Percentiles rank a stretch among this genome's conserved stretches.
Evolutionary conservation across 2,888 invertebrate genomes (phyloP).

Genomic region (Sarcophaga subvicina): DNA sequence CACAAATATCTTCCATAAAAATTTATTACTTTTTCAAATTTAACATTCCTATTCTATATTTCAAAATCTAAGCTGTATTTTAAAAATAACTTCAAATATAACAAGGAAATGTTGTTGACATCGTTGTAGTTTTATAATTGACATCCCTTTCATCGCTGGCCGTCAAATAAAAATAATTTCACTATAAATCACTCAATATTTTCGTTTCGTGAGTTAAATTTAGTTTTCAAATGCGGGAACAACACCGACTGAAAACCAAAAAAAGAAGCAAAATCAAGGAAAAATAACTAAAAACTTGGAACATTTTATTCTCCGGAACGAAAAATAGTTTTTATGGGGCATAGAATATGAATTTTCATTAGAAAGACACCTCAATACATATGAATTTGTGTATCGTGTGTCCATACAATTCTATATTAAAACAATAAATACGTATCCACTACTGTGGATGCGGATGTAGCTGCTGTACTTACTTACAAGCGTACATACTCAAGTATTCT

Average conservation of each 20-base stretch:
- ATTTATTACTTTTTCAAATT: background rate
- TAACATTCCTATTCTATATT: background rate
- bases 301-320: background rate
- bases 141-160: background rate
- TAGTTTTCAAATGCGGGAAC: slow-evolving; percentile 4
- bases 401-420: too few species aligned
- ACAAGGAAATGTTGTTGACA: slow-evolving; percentile 20
- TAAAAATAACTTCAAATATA: slow-evolving; percentile 5
- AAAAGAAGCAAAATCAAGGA: slow-evolving; percentile 5
- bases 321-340: background rate
- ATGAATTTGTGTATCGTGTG: background rate
- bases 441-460: too few species aligned
- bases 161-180: background rate
- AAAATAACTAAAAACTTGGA: background rate
- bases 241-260: background rate
- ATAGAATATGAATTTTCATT: slow-evolving; percentile 5
- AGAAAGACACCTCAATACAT: slow-evolving; percentile 4
- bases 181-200: slow-evolving; percentile 48
- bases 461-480: too few species aligned
- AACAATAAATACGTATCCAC: too few species aligned
- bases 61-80: background rate
- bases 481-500: slow-evolving; percentile 2
- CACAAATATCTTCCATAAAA: background rate
- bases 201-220: slow-evolving; percentile 22
- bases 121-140: slow-evolving; percentile 8